Percentiles rank a stretch among this genome's conserved stretches.
These are phyloP conservation scores for Lineus longissimus DNA, from an alignment of 1,140 invertebrate genomes.

Conservation along the genomic window DNA sequence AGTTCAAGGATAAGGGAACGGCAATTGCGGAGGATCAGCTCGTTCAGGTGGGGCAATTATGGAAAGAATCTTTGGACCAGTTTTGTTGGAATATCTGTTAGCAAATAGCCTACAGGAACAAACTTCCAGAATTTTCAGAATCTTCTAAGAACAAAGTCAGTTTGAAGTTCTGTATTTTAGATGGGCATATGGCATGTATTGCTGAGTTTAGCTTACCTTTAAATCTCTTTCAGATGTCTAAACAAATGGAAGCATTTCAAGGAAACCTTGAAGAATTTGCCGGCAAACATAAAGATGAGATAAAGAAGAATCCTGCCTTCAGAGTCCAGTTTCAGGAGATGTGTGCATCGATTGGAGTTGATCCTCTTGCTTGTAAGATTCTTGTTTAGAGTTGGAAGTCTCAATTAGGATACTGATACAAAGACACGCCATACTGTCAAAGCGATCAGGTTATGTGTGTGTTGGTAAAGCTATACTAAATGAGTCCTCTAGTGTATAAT, in stretches of 20 bases:
- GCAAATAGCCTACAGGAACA: neutral
- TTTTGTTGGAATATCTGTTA: neutral
- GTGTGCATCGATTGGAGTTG: constrained; percentile 98
- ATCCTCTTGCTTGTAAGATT: constrained; percentile 88
- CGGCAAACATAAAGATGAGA: constrained; percentile 83
- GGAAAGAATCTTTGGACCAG: constrained; percentile 1
- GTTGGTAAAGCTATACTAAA: no score
- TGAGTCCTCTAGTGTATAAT: no score
- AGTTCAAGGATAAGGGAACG: constrained; percentile 89
- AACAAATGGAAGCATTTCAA: constrained; percentile 90
- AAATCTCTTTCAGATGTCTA: constrained; percentile 69
- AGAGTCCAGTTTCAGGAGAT: constrained; percentile 96
- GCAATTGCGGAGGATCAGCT: constrained; percentile 93
- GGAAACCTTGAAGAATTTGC: constrained; percentile 95
- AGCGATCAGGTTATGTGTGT: no score
- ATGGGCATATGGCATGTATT: no score
- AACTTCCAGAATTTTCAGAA: no score
- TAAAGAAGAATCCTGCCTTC: constrained; percentile 90
- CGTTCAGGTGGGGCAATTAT: constrained; percentile 57
- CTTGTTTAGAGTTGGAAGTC: no score
- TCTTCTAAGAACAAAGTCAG: no score
- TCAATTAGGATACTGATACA: no score
- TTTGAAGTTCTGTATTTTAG: neutral
- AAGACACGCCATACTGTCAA: no score
- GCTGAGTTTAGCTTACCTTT: no score